Conservation (phyloP, 30 jellyfish, hydroid and myxozoan genomes). For the Cassiopea andromeda region DNA sequence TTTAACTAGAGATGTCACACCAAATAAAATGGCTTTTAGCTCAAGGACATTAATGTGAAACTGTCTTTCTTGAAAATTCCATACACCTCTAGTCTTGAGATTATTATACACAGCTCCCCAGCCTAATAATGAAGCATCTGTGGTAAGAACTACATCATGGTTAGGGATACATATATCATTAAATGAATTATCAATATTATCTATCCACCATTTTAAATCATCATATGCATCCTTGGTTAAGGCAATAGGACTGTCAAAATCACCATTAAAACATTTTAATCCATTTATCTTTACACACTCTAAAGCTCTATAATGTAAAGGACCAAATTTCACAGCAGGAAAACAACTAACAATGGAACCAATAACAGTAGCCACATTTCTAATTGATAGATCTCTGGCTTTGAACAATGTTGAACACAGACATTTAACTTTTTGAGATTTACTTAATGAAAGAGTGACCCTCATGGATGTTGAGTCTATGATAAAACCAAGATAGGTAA, state of each 20-base stretch:
- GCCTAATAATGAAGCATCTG: background rate
- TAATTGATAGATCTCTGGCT: too few species aligned
- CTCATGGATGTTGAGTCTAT: background rate
- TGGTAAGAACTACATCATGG: background rate
- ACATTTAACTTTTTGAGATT: too few species aligned
- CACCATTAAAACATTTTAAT: background rate
- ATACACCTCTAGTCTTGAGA: background rate
- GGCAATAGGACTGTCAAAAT: background rate
- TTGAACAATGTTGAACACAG: background rate
- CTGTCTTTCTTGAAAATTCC: background rate
- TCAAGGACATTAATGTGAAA: conserved; percentile 19
- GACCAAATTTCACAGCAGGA: background rate
- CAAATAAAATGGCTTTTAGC: conserved; percentile 29
- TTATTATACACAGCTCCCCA: conserved; percentile 6
- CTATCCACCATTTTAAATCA: background rate
- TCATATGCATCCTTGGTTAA: background rate
- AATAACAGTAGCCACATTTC: background rate
- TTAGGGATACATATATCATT: background rate
- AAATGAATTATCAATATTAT: background rate
- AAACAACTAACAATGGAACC: background rate
- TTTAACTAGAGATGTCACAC: background rate
- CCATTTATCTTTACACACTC: background rate
- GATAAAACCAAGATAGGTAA: background rate
- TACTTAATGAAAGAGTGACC: background rate
- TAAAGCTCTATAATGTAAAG: background rate